A percentile compares a stretch with the other conserved stretches of the same genome.
Conservation (phyloP, 2,797 vertebrate species). For the Falco concolor region DNA sequence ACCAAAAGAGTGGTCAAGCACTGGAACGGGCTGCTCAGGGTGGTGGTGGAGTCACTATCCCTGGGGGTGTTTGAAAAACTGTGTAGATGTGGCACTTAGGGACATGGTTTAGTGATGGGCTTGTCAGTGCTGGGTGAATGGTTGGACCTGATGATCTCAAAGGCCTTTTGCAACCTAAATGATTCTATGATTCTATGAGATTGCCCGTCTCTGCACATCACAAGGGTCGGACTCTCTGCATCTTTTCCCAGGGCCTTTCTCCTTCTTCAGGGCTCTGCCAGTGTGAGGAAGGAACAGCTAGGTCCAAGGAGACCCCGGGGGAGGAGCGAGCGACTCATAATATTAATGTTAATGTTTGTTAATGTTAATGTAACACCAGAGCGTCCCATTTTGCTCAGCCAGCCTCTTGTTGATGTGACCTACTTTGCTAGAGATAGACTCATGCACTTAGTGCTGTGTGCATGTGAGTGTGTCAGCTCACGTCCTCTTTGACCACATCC, state of each 20-base stretch:
- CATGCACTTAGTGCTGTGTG: background rate
- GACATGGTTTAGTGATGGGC: no score
- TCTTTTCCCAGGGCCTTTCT: background rate
- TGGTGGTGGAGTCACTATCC: no score
- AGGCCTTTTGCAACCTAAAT: no score
- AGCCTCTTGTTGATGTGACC: background rate
- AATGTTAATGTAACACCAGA: background rate
- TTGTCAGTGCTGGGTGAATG: no score
- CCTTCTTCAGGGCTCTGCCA: background rate
- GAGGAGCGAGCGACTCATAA: background rate
- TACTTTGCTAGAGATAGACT: background rate
- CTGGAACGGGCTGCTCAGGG: no score
- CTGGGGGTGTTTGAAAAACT: no score
- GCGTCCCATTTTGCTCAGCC: background rate
- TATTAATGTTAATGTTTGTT: background rate
- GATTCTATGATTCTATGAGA: no score
- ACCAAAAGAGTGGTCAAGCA: no score
- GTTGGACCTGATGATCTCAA: no score
- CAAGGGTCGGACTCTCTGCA: accelerated
- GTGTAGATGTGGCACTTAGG: no score
- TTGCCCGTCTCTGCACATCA: background rate
- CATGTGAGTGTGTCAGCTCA: background rate
- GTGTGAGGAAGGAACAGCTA: background rate
- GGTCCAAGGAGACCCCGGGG: background rate
- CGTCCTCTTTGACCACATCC: background rate